Conservation (phyloP, 2,888 invertebrate genomes). For the Suillia variegata region DNA sequence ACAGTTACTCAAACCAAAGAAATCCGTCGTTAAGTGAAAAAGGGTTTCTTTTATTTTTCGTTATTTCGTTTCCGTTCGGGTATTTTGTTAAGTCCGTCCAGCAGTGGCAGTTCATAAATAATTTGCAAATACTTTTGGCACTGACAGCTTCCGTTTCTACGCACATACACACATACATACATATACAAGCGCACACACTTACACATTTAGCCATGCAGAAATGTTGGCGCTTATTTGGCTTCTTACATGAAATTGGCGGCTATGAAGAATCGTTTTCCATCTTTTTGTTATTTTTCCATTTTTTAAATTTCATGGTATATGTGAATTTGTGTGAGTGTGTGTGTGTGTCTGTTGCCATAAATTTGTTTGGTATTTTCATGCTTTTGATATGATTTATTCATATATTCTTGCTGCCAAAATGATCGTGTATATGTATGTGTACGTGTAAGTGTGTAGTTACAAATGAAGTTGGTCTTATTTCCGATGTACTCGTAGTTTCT, state of each 20-base stretch:
- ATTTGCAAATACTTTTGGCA: not conserved
- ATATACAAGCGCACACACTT: not conserved
- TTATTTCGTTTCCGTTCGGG: too few species aligned
- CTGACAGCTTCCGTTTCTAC: not conserved
- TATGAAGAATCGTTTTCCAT: too few species aligned
- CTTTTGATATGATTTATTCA: constrained; percentile 5
- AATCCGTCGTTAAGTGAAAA: not conserved
- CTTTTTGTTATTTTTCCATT: too few species aligned
- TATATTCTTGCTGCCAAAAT: not conserved
- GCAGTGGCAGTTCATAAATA: not conserved
- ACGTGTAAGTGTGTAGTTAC: not conserved
- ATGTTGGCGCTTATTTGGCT: not conserved
- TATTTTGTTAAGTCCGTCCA: too few species aligned
- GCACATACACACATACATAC: not conserved
- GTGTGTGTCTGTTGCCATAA: not conserved
- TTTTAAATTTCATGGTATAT: too few species aligned
- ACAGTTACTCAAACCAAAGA: not conserved
- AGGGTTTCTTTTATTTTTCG: not conserved
- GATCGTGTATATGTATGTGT: not conserved
- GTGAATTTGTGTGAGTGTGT: too few species aligned
- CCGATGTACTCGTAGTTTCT: too few species aligned
- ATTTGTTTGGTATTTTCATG: not conserved
- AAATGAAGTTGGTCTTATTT: not conserved
- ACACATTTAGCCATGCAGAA: not conserved
- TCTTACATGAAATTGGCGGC: not conserved